phyloP scores from a whole-genome alignment of 2,797 vertebrate species.

The Acridotheres tristis region DNA sequence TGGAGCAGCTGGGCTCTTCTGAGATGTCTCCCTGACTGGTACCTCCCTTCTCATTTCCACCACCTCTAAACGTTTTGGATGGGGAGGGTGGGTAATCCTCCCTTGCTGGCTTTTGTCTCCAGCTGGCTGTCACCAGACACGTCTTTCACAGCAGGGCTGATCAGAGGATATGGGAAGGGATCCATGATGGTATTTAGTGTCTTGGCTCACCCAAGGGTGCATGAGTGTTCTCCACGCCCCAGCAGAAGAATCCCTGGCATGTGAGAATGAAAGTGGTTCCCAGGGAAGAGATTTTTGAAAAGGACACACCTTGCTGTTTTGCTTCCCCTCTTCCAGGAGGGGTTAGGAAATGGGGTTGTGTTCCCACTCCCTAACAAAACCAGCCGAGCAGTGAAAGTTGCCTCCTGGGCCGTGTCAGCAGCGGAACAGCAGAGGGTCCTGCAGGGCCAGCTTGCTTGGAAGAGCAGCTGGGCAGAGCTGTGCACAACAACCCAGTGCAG shows the following conservation, averaged over 20 bases:
- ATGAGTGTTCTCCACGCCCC: neutral
- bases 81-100: neutral
- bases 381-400: neutral
- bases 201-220: neutral
- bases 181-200: neutral
- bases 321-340: neutral
- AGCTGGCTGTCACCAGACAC: neutral
- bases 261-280: neutral
- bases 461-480: neutral
- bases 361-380: neutral
- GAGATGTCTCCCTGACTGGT: neutral
- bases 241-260: slow-evolving; percentile 8
- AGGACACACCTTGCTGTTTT: neutral
- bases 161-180: neutral
- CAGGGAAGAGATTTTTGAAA: neutral
- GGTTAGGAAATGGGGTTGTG: neutral
- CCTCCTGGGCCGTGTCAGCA: neutral
- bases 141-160: neutral
- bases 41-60: slow-evolving; percentile 17
- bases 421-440: slow-evolving; percentile 18
- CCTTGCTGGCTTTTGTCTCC: slow-evolving; percentile 1
- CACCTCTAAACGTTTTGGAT: neutral
- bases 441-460: neutral
- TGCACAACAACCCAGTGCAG: neutral
- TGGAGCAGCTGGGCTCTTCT: neutral